phyloP scores from a whole-genome alignment of 2,797 vertebrate genomes.

The Huso huso region DNA sequence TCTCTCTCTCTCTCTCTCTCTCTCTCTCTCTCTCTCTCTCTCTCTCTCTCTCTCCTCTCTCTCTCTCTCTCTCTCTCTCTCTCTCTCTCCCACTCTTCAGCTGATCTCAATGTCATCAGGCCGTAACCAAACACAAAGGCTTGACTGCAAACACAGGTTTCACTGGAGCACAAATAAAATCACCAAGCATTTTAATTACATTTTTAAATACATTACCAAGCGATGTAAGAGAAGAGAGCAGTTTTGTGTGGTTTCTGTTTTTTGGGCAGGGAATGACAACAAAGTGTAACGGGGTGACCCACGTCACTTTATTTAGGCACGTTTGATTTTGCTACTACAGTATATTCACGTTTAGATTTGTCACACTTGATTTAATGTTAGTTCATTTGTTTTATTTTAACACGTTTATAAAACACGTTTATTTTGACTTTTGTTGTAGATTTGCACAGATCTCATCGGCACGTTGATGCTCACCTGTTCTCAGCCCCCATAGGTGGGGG shows the following conservation, averaged over 20 bases:
- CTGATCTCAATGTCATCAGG: background rate
- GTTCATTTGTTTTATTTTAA: too few species aligned
- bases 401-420: too few species aligned
- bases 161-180: constrained; percentile 3
- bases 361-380: too few species aligned
- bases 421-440: too few species aligned
- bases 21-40: background rate
- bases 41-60: constrained; percentile 8
- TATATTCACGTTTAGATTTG: too few species aligned
- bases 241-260: too few species aligned
- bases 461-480: too few species aligned
- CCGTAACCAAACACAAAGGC: background rate
- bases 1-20: background rate
- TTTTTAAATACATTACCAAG: background rate
- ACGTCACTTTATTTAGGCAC: too few species aligned
- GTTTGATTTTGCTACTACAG: too few species aligned
- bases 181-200: constrained; percentile 8
- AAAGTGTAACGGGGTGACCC: too few species aligned
- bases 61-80: background rate
- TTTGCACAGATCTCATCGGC: too few species aligned
- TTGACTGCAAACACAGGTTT: background rate
- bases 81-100: background rate
- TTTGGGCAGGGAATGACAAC: background rate
- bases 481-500: too few species aligned
- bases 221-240: background rate